Percentiles rank a stretch among this genome's conserved stretches.
phyloP scores from a whole-genome alignment of 2,113 vertebrate species.

The Eleginops maclovinus region DNA sequence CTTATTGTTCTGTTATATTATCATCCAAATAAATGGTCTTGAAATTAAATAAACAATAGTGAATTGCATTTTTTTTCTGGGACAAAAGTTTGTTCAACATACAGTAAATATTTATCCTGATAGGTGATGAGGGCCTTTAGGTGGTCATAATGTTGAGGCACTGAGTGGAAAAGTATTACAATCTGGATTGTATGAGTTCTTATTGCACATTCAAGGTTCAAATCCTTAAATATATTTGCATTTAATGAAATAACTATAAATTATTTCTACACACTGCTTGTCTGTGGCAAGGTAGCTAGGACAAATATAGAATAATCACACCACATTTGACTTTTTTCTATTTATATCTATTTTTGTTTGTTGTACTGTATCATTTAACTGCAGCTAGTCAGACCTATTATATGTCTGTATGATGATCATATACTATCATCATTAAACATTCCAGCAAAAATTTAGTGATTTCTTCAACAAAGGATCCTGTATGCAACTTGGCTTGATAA shows the following conservation, averaged over 20 bases:
- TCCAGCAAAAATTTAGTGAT: neutral
- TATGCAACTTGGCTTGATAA: slow-evolving; percentile 17
- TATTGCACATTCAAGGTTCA: neutral
- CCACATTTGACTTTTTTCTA: neutral
- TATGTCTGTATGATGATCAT: neutral
- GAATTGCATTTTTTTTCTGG: no score
- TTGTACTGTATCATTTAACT: neutral
- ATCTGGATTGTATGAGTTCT: neutral
- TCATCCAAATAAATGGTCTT: no score
- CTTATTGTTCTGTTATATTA: no score
- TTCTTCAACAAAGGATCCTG: slow-evolving; percentile 5
- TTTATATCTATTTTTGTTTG: neutral
- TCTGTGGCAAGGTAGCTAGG: neutral
- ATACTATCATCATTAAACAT: neutral
- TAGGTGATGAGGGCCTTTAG: neutral
- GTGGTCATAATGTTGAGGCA: neutral
- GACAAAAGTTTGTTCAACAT: no score
- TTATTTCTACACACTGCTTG: neutral
- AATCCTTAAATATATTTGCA: neutral
- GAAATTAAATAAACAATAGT: no score
- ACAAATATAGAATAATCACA: neutral
- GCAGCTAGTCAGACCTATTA: no score
- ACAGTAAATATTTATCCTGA: no score
- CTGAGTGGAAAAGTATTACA: neutral
- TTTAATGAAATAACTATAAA: neutral